These are phyloP conservation scores for Epinephelus lanceolatus DNA, from an alignment of 2,113 vertebrate genomes.

Conservation along the genomic window DNA sequence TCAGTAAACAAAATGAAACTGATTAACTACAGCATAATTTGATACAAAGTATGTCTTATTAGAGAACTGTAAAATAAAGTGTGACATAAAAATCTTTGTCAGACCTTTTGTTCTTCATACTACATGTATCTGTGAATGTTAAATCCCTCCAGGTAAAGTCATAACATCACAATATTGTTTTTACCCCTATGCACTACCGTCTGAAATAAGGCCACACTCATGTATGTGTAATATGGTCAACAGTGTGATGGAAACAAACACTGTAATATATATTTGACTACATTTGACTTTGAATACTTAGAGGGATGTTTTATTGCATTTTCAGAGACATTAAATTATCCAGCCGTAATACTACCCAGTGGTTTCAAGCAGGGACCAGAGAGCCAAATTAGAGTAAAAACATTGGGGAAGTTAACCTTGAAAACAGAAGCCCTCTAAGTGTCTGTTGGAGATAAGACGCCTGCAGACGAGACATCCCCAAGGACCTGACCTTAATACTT, in stretches of 20 bases:
- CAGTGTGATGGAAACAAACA: neutral
- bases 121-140: neutral
- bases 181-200: too few relatives aligned
- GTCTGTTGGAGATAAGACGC: slow-evolving; percentile 24
- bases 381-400: neutral
- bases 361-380: neutral
- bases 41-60: too few relatives aligned
- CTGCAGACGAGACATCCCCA: slow-evolving; percentile 1
- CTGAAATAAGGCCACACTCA: neutral
- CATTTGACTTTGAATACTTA: neutral
- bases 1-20: too few relatives aligned
- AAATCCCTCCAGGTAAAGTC: neutral
- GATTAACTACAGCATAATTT: too few relatives aligned
- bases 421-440: slow-evolving; percentile 4
- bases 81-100: too few relatives aligned
- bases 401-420: slow-evolving; percentile 11
- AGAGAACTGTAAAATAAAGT: too few relatives aligned
- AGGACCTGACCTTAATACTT: slow-evolving; percentile 57
- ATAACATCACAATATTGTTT: neutral
- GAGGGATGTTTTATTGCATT: neutral
- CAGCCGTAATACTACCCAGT: neutral
- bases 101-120: too few relatives aligned
- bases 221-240: neutral
- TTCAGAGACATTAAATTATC: neutral
- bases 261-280: neutral